phyloP scores from a whole-genome alignment of 53 echinoderm and acorn worm genomes.

The Stichopus horrens region DNA sequence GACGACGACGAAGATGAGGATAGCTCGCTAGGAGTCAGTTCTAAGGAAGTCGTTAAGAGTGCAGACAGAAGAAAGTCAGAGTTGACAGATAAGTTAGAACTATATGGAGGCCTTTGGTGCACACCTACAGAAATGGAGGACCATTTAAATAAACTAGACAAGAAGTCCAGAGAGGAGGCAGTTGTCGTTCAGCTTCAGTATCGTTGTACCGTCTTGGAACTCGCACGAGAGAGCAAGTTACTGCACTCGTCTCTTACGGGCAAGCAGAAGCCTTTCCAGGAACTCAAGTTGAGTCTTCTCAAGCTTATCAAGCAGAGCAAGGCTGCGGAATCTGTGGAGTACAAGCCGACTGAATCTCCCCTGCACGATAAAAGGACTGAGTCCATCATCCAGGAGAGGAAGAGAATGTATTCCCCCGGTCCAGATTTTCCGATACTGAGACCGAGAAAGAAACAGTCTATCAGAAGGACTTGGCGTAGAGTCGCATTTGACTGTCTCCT shows the following conservation, averaged over 20 bases:
- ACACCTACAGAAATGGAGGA: constrained; percentile 12
- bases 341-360: not conserved
- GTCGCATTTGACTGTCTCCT: constrained; percentile 22
- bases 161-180: not conserved
- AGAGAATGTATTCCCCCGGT: constrained; percentile 1
- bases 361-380: not conserved
- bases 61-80: constrained; percentile 18
- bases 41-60: not conserved
- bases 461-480: constrained; percentile 6
- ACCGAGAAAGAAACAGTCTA: constrained; percentile 23
- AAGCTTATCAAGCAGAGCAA: constrained; percentile 18
- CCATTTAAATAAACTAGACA: not conserved
- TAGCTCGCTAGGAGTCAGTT: not conserved
- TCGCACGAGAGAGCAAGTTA: constrained; percentile 22
- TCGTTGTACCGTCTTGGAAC: constrained; percentile 26
- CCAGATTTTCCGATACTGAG: constrained; percentile 28
- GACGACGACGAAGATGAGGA: not conserved
- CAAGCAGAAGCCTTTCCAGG: constrained; percentile 19
- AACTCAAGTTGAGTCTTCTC: constrained; percentile 16
- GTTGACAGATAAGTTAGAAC: constrained; percentile 14
- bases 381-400: constrained; percentile 6
- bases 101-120: constrained; percentile 43
- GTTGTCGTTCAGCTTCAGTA: constrained; percentile 37
- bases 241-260: constrained; percentile 24
- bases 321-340: not conserved